Percentiles rank a stretch among this genome's conserved stretches.
Conservation (phyloP, 2,113 vertebrate species). For the Notothenia coriiceps region DNA sequence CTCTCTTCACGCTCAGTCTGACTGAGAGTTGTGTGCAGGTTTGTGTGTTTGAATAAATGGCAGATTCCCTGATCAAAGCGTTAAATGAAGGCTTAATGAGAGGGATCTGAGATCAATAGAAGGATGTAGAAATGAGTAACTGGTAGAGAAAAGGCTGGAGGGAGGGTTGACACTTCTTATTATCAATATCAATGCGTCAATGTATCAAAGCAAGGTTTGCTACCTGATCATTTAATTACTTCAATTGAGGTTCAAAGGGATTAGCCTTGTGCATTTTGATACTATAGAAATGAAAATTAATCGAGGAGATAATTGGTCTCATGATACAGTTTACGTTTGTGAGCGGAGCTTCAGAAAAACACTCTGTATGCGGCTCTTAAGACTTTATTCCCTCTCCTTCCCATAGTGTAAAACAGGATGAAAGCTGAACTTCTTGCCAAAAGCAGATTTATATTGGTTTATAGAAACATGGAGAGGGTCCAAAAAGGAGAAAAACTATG, state of each 20-base stretch:
- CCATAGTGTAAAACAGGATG: constrained; percentile 4
- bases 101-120: constrained; percentile 54
- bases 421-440: constrained; percentile 36
- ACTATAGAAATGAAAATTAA: neutral
- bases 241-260: constrained; percentile 46
- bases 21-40: constrained; percentile 43
- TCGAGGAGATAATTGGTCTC: constrained; percentile 19
- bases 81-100: constrained; percentile 58
- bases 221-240: constrained; percentile 38
- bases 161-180: constrained; percentile 33
- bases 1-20: constrained; percentile 19
- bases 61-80: constrained; percentile 58
- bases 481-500: constrained; percentile 27
- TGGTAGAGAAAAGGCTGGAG: constrained; percentile 36
- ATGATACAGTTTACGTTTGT: neutral
- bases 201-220: constrained; percentile 47
- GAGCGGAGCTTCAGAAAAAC: constrained; percentile 1
- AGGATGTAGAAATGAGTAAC: constrained; percentile 17
- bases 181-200: constrained; percentile 37
- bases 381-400: constrained; percentile 29
- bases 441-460: constrained; percentile 46
- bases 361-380: neutral
- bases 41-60: constrained; percentile 52
- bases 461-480: constrained; percentile 18
- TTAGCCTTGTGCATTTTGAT: constrained; percentile 31